Evolutionary conservation across 1,140 invertebrate species (phyloP), one percentile per base, ranked within the genome.

Genomic region (Chrysopa pallens): DNA sequence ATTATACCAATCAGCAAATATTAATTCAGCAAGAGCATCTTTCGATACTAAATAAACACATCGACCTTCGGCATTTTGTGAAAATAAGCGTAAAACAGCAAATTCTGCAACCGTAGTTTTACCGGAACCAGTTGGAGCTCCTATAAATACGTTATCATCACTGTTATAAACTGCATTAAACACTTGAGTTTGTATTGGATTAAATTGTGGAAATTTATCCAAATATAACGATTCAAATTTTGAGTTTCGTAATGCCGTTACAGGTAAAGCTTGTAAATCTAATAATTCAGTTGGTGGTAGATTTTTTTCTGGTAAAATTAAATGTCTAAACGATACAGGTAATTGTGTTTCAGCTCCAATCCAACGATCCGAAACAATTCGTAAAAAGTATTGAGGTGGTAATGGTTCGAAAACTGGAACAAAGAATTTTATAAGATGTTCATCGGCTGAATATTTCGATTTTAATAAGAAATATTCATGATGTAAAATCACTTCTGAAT

Each of bases 171-270:
- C 80, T 0, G 94, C 86, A 61, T 98, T 98, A 59, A 99, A 99
- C 5, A 98, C 94, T 71, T 99, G 96, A 0, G 96, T 99, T 61
- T 99, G 96, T 48, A 99, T 97, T 0, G 95, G 91, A 68, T 99
- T 99, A 60, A 99, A 98, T 59, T 94, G 88, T 9, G 78, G 78
- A 55, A 97, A 92, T 47, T 79, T 79, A 6, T 89, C 76, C 5
- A 65, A 66, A 54, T 98, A 98, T 6, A 98, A 63, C 6, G 68
- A 63, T 59, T 98, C 92, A 59, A 84, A 97, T 37, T 76, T 72
- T 0, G 76, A 61, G 60, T 97, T 96, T 47, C 90, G 54, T 7
- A 89, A 55, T 7, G 84, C 86, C 0, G 84, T 84, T 29, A 82
- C 81, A 0, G 94, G 94, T 35, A 98, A 63, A 1, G 95, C 93